A percentile compares a stretch with the other conserved stretches of the same genome.
Evolutionary conservation across 2,113 vertebrate genomes (phyloP).

Genomic region (Halichoerus grypus): DNA sequence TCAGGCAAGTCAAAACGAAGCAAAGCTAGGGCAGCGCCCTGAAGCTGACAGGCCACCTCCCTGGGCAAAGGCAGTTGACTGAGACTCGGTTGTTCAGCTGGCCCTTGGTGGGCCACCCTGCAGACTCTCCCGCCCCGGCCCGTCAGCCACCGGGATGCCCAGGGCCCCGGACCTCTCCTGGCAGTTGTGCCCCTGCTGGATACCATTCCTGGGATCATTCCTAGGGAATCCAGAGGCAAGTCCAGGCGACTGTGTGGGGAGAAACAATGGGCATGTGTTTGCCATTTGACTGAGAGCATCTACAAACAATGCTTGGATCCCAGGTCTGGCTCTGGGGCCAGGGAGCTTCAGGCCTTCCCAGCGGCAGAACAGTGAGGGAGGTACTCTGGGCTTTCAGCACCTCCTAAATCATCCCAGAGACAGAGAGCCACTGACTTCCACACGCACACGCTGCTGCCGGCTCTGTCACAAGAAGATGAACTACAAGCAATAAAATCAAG

Average conservation of each 20-base stretch:
- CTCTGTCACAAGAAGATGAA: conserved; percentile 51
- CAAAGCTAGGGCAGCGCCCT: accelerated
- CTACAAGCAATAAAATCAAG: conserved; percentile 60
- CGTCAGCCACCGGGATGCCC: neutral
- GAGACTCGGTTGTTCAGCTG: no score
- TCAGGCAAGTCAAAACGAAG: neutral
- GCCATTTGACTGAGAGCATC: neutral
- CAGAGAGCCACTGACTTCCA: conserved; percentile 16
- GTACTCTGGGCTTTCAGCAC: neutral
- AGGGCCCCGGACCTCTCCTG: neutral
- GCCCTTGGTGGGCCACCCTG: neutral
- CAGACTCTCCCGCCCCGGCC: accelerated
- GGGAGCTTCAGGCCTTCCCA: neutral
- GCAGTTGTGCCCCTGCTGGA: neutral
- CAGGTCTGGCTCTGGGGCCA: neutral
- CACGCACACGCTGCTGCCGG: neutral
- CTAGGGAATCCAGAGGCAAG: neutral
- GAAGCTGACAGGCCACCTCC: neutral
- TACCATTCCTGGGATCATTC: neutral
- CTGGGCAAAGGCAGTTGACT: neutral
- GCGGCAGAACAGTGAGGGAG: neutral
- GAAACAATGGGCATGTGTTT: neutral
- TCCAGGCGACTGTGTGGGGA: neutral
- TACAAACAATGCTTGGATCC: neutral
- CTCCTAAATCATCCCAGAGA: conserved; percentile 45